Base-by-base conservation (phyloP, 2,797 vertebrate species). In the Poeciliopsis presidionis region DNA sequence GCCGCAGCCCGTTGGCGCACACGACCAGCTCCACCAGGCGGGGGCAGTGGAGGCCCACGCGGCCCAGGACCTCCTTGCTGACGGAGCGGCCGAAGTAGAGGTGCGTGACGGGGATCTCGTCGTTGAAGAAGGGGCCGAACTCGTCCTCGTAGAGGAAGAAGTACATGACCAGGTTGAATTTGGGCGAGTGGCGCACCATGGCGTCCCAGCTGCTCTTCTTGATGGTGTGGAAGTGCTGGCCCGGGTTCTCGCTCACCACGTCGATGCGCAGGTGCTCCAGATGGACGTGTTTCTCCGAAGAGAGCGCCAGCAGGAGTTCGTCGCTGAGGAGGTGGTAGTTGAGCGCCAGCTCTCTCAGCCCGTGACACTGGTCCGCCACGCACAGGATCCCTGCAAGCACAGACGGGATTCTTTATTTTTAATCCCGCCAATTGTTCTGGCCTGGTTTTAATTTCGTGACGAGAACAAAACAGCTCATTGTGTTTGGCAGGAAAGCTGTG, bases 181-280 rank as follows among this genome's bases (percentile, higher is more conserved):
- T 99, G 57, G 98, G 98, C 8, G 98, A 99, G 90, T 99, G 98
- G 79, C 93, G 96, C 93, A 98, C 95, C 95, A 99, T 97, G 93
- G 98, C 98, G 16, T 99, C 98, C 98, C 98, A 99, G 94, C 98
- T 99, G 96, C 97, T 98, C 94, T 97, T 99, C 93, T 98, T 97
- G 91, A 99, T 97, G 2, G 96, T 94, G 93, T 98, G 98, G 86
- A 99, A 99, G 87, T 98, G 98, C 85, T 99, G 97, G 81, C 97
- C 97, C 0, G 98, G 98, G 85, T 98, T 99, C 87, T 99, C 98
- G 47, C 98, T 99, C 89, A 99, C 98, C 45, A 99, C 98, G 2
- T 99, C 98, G 9, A 99, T 98, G 83, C 98, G 96, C 80, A 99
- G 96, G 88, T 99, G 98, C 93, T 99, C 98, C 78, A 99, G 94